A percentile compares a stretch with the other conserved stretches of the same genome.
Evolutionary conservation across 2,113 vertebrate species (phyloP).

Genomic region (Clarias magur): DNA sequence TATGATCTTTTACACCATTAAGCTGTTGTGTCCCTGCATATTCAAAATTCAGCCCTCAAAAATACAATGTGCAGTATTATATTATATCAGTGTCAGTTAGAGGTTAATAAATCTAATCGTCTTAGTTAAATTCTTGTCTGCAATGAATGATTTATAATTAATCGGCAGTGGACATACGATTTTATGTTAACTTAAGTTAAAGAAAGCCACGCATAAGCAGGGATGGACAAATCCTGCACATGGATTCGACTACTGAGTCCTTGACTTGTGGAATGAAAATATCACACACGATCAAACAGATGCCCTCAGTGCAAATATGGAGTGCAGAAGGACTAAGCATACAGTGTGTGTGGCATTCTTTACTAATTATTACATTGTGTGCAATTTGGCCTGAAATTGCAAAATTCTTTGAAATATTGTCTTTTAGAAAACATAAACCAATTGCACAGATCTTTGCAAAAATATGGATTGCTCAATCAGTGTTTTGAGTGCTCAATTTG

Average conservation of each 20-base stretch:
- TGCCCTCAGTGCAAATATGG: not conserved
- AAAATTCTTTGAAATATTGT: not conserved
- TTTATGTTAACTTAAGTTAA: not conserved
- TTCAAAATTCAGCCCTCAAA: too few relatives aligned
- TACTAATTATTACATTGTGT: not conserved
- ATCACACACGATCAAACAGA: not conserved
- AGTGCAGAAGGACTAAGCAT: not conserved
- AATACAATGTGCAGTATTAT: too few relatives aligned
- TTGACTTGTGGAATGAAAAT: not conserved
- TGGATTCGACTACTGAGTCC: not conserved
- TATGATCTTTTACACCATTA: too few relatives aligned
- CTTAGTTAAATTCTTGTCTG: too few relatives aligned
- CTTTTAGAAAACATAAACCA: not conserved
- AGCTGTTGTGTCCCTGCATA: too few relatives aligned
- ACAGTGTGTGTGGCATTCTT: too few relatives aligned
- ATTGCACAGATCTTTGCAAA: not conserved
- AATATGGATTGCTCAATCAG: not conserved
- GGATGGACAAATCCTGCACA: not conserved
- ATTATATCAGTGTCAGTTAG: too few relatives aligned
- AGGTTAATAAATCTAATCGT: too few relatives aligned
- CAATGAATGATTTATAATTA: too few relatives aligned
- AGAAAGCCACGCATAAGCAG: too few relatives aligned
- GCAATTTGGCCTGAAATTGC: not conserved
- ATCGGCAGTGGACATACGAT: not conserved
- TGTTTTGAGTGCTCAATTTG: not conserved